A percentile compares a stretch with the other conserved stretches of the same genome.
phyloP scores from a whole-genome alignment of 2,797 vertebrate species.

The Hypotaenidia okinawae region DNA sequence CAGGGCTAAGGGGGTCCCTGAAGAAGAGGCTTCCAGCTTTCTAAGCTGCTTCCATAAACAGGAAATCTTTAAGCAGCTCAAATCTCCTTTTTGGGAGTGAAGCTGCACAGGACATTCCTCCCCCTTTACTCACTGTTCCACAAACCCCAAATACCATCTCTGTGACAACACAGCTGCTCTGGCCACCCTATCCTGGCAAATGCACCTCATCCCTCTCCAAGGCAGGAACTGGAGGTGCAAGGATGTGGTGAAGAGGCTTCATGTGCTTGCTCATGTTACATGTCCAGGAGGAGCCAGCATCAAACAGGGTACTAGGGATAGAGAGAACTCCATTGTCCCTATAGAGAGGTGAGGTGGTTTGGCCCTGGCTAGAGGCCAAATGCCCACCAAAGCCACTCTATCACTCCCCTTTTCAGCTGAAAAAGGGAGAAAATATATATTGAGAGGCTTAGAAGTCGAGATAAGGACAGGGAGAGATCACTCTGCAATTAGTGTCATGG shows the following conservation, averaged over 20 bases:
- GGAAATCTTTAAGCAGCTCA: conserved; percentile 54
- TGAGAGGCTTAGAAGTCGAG: no score
- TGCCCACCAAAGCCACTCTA: no score
- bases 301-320: not conserved
- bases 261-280: rapidly evolving
- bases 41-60: conserved; percentile 30
- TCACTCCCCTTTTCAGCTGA: no score
- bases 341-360: not conserved
- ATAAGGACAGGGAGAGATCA: no score
- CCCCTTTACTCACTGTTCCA: conserved; percentile 45
- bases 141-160: conserved; percentile 40
- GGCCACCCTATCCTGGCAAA: rapidly evolving
- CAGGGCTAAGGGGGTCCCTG: not conserved
- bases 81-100: conserved; percentile 42
- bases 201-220: rapidly evolving
- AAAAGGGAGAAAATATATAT: no score
- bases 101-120: conserved; percentile 32
- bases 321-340: not conserved
- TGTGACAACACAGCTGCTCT: rapidly evolving
- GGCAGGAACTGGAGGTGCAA: not conserved
- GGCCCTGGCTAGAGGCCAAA: no score
- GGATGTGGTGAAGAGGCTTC: not conserved
- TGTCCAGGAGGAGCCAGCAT: not conserved
- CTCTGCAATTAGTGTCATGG: no score
- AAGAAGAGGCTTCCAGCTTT: not conserved